Conservation (phyloP, 23 tunicate species). For the Halocynthia aurantium region DNA sequence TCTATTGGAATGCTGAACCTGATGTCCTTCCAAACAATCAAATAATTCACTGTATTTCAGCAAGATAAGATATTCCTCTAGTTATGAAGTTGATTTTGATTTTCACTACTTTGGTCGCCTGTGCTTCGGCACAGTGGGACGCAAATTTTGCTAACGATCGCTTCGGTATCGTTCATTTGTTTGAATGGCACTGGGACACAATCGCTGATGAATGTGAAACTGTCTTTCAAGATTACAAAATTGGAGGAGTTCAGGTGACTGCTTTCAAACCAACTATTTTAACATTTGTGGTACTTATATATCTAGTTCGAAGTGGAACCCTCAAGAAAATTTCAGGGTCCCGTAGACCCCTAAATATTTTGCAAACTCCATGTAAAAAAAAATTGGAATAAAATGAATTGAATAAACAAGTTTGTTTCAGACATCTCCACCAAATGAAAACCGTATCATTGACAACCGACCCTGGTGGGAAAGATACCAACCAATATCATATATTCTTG, state of each 20-base stretch:
- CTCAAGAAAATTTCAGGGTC: no score
- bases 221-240: slow-evolving; percentile 59
- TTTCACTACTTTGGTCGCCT: slow-evolving; percentile 27
- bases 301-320: no score
- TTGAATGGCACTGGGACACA: slow-evolving; percentile 99
- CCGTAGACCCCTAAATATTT: no score
- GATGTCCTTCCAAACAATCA: no score
- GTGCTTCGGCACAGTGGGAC: slow-evolving; percentile 72
- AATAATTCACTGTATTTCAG: no score
- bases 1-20: no score
- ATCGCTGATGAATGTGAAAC: slow-evolving; percentile 98
- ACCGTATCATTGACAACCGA: slow-evolving; percentile 60
- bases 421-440: slow-evolving; percentile 96
- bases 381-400: no score
- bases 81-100: slow-evolving; percentile 3
- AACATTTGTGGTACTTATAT: no score
- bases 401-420: slow-evolving; percentile 5
- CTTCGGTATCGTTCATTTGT: slow-evolving; percentile 81
- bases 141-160: slow-evolving; percentile 80
- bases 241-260: slow-evolving; percentile 92
- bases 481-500: slow-evolving; percentile 84
- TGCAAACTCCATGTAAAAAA: no score
- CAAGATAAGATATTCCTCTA: no score
- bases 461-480: slow-evolving; percentile 99
- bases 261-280: no score